phyloP scores from a whole-genome alignment of 2,888 invertebrate species.

The Metopia argyrocephala region DNA sequence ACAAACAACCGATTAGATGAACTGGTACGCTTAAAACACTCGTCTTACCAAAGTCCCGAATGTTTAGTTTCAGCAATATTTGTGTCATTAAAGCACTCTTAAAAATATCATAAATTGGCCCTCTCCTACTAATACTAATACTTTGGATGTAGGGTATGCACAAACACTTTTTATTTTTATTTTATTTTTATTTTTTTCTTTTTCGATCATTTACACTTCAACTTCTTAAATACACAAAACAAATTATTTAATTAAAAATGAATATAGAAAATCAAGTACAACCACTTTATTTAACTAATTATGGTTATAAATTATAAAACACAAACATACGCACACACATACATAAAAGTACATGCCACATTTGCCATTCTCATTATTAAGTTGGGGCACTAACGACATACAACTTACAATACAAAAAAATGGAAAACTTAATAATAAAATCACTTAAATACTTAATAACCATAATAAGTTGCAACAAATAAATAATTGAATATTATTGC shows the following conservation, averaged over 20 bases:
- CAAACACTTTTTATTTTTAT: too few species aligned
- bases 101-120: too few species aligned
- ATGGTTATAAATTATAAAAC: constrained; percentile 40
- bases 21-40: too few species aligned
- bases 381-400: background rate
- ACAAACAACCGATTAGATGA: too few species aligned
- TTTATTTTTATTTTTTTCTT: background rate
- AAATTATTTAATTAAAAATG: constrained; percentile 44
- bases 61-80: too few species aligned
- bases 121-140: too few species aligned
- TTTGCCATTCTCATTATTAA: background rate
- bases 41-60: too few species aligned
- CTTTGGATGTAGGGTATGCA: too few species aligned
- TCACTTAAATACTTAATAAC: constrained; percentile 52
- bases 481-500: constrained; percentile 33
- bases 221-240: constrained; percentile 20
- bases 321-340: background rate
- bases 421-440: constrained; percentile 38
- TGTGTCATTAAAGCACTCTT: too few species aligned
- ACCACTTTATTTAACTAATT: constrained; percentile 55
- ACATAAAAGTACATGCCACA: background rate
- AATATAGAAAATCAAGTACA: constrained; percentile 57
- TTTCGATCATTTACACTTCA: constrained; percentile 14
- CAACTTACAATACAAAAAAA: background rate
- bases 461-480: constrained; percentile 43